Evolutionary conservation across 2,888 invertebrate species (phyloP), one percentile per base, ranked within the genome.

Genomic region (Chymomyza procnemis): DNA sequence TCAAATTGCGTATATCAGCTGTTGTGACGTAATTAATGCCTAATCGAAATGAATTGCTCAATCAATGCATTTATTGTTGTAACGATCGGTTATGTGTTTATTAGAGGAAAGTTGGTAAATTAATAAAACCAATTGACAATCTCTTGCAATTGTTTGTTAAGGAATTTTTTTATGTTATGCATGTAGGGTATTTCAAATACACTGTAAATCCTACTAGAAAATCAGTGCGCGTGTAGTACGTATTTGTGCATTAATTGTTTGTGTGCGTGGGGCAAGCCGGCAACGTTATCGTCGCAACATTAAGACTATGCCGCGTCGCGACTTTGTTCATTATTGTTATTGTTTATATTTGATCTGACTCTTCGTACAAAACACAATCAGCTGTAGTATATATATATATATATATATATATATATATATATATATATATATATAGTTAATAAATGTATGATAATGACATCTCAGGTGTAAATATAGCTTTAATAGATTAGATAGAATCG

Each of bases 281-380:
- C 58, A 57, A 68, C 18, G 52, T 65, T 67, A 52, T 64, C n/a
- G n/a, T n/a, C n/a, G 56, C 58, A 57, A 68, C 18, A 48, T 65
- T 67, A 52, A 61, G 78, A 67, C 71, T 26, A 67, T 18, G 72
- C 34, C 66, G 26, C 67, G 22, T 64, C 70, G 70, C 67, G 61
- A 50, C 1, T 41, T 66, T 21, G 30, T 60, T 57, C 18, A 67
- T 30, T 70, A 57, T 52, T 56, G 41, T 65, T 70, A 75, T 77
- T 75, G 69, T 72, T 73, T 80, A 69, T 67, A 8, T 74, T 79
- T 81, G 83, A 83, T 79, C 84, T 83, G 74, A 80, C 67, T 48
- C 60, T 22, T 60, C 47, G 61, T 56, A 57, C 56, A 57, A 69
- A 64, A 60, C 67, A 63, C 75, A 76, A 76, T 81, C 72, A 72